phyloP scores from a whole-genome alignment of 2,888 invertebrate genomes.

The Limenitis camilla region DNA sequence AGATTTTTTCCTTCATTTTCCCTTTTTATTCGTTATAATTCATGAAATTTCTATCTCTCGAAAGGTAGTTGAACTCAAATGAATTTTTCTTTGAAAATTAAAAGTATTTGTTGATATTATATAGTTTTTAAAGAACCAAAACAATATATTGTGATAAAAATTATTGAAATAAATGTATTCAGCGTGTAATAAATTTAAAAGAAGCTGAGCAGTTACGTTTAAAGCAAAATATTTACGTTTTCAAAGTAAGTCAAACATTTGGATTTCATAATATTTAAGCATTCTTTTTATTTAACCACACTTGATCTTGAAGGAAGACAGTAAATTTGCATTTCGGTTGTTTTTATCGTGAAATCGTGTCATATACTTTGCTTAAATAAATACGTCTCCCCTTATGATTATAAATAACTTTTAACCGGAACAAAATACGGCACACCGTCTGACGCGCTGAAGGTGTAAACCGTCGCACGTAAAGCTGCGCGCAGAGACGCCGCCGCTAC shows the following conservation, averaged over 20 bases:
- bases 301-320: conserved; percentile 15
- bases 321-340: conserved; percentile 33
- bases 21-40: too few relatives aligned
- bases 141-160: too few relatives aligned
- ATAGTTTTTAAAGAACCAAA: too few relatives aligned
- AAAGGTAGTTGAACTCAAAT: too few relatives aligned
- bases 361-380: conserved; percentile 60
- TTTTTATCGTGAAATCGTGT: conserved; percentile 59
- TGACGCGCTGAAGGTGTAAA: conserved; percentile 63
- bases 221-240: conserved; percentile 7
- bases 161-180: too few relatives aligned
- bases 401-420: conserved; percentile 71
- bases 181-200: not conserved
- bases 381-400: conserved; percentile 64
- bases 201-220: not conserved
- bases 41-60: too few relatives aligned
- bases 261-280: conserved; percentile 15
- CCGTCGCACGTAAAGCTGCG: conserved; percentile 42
- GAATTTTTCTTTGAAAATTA: too few relatives aligned
- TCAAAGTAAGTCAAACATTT: conserved; percentile 9
- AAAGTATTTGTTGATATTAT: too few relatives aligned
- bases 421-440: conserved; percentile 67
- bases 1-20: too few relatives aligned
- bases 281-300: conserved; percentile 8
- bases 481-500: conserved; percentile 36